These are phyloP conservation scores for Oopsacas minuta DNA, from an alignment of 37 sponge, comb jelly and placozoan genomes.

Conservation along the genomic window DNA sequence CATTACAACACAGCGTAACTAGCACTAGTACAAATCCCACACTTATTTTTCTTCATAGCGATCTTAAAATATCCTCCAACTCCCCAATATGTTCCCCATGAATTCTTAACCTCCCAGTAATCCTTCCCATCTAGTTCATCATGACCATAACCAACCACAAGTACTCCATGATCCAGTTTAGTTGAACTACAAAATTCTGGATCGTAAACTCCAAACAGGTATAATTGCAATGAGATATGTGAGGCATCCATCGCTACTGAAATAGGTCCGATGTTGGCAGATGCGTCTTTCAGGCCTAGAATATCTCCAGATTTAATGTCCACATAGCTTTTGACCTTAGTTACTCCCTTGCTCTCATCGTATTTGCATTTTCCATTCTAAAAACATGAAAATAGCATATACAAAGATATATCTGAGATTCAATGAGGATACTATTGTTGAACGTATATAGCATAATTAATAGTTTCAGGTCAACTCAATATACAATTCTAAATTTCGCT, in stretches of 20 bases:
- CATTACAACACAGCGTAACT: not conserved
- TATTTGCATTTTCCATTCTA: not conserved
- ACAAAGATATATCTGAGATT: too few relatives aligned
- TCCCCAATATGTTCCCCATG: not conserved
- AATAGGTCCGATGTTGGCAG: not conserved
- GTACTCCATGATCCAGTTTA: not conserved
- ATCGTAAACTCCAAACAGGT: not conserved
- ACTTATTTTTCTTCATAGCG: not conserved
- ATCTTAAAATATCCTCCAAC: not conserved
- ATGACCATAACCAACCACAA: not conserved
- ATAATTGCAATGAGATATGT: not conserved
- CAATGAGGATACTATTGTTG: too few relatives aligned
- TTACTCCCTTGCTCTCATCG: not conserved
- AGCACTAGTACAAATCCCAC: not conserved
- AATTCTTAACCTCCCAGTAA: not conserved
- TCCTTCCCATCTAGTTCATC: not conserved
- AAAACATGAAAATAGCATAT: too few relatives aligned
- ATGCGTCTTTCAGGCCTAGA: not conserved
- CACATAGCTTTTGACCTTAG: not conserved
- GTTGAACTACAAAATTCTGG: not conserved
- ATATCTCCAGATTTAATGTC: not conserved
- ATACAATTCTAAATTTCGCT: too few relatives aligned
- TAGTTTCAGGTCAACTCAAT: too few relatives aligned
- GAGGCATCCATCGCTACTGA: slow-evolving; percentile 8
- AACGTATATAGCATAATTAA: too few relatives aligned